Conservation (phyloP, 1,140 invertebrate species). For the Halictus rubicundus region DNA sequence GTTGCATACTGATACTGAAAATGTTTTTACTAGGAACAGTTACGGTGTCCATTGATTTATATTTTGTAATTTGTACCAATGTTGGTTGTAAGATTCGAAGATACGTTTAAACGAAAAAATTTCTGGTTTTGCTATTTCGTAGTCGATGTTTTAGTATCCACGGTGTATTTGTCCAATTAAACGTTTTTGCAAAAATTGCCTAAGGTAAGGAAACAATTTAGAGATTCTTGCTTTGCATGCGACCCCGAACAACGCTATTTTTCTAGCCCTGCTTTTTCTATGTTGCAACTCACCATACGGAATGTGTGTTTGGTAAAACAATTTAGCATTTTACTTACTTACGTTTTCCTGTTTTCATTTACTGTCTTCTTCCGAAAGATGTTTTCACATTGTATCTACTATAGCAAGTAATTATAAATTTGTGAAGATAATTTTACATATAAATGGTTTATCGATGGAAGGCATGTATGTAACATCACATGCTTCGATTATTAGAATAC, state of each 20-base stretch:
- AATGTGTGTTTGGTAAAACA: constrained; percentile 46
- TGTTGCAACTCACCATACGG: constrained; percentile 15
- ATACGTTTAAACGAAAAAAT: constrained; percentile 8
- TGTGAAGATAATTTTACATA: background rate
- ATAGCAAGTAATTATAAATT: constrained; percentile 11
- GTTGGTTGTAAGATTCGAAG: background rate
- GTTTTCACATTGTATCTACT: background rate
- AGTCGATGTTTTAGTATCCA: constrained; percentile 22
- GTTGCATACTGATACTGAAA: constrained; percentile 74
- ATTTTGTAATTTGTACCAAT: constrained; percentile 33
- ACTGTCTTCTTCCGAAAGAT: background rate
- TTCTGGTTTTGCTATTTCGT: constrained; percentile 16
- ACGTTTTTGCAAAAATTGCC: background rate
- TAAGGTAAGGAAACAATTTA: constrained; percentile 51
- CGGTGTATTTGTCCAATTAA: constrained; percentile 10
- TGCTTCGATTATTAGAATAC: constrained; percentile 24
- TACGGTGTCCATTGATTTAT: constrained; percentile 24
- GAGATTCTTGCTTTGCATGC: constrained; percentile 53
- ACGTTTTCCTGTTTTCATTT: constrained; percentile 12
- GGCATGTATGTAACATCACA: constrained; percentile 11
- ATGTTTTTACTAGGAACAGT: constrained; percentile 55
- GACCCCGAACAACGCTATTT: background rate
- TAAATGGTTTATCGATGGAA: background rate
- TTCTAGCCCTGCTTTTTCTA: constrained; percentile 39
- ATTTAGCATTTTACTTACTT: constrained; percentile 2